Base-by-base conservation (phyloP, 2,888 invertebrate genomes). In the Synergus laeviventris region DNA sequence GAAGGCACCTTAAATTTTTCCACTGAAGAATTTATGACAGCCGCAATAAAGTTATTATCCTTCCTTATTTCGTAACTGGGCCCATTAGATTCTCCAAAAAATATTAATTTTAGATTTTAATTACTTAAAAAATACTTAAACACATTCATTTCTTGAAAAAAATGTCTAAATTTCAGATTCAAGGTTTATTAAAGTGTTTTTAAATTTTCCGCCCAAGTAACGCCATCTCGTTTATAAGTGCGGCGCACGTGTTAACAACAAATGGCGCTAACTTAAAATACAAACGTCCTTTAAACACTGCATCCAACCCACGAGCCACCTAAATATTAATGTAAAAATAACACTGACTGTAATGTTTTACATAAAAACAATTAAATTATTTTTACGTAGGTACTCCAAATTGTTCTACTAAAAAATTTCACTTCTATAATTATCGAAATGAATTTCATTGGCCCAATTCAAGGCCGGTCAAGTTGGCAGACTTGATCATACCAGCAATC, bases 201-300 rank as follows among this genome's bases (percentile, higher is more conserved):
- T 59, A 24, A 59, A 24, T 59, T 24, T 59, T 24, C 21, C 59
- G 59, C 18, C 11, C 5, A 14, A 59, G 24, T 2, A 14, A 5
- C 59, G 59, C 59, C 59, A 59, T 59, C 59, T 59, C 21, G 1
- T 12, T 12, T 14, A 59, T 21, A 24, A 59, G 18, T 59, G 54
- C 24, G 24, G 59, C 59, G 21, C 59, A 21, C 21, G 59, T 36
- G 31, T 31, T 5, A 56, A 49, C 36, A 31, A 36, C 16, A 59
- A 76, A 79, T 18, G 80, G 82, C 83, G 82, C 79, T 75, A 83
- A 83, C 80, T 56, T 74, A 74, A 78, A 78, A 80, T 81, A 78
- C 81, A 54, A 81, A 75, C 75, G 82, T 78, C 78, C 82, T 83
- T 82, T 82, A 84, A 84, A 81, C 84, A 84, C 74, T 81, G 64